Evolutionary conservation across 2,888 invertebrate species (phyloP), one percentile per base, ranked within the genome.

Genomic region (Drosophila prostipennis): DNA sequence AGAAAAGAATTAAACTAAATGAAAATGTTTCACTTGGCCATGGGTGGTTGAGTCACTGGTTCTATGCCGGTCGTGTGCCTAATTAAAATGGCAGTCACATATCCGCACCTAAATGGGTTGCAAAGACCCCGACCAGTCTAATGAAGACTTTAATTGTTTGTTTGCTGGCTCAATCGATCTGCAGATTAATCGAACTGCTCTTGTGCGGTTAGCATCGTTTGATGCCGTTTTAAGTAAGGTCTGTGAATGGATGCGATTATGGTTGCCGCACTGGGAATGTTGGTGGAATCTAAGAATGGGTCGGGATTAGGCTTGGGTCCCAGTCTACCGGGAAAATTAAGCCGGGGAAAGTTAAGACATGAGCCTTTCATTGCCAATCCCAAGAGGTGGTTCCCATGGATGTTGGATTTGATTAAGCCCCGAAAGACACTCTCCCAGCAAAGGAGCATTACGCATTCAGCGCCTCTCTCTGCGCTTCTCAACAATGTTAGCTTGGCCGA

Each of bases 111-210:
- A 78, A 85, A 80, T 82, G 60, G 85, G 77, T 63, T 53, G 63
- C 64, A 14, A 26, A 39, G 37, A 37, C 34, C 45, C 74, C 53
- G 60, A 60, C 71, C 45, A 68, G 61, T 63, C 72, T 78, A 82
- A 81, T 82, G 72, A 76, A 84, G 77, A 75, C 79, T 78, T 84
- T 78, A 82, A 85, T 78, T 79, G 74, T 72, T 78, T 51, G 61
- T 49, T 52, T 19, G 51, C 49, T 56, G 43, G 56, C 13, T 46
- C 49, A 64, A 59, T 52, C 46, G 72, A 46, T 65, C 43, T 23
- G 42, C 42, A 70, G 70, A 55, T 53, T 65, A 65, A 65, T 70
- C 55, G 70, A 56, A 60, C 51, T 56, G 56, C 68, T 48, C 26
- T 52, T 51, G 55, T 69, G 69, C 69, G 69, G 74, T 72, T 60